Evolutionary conservation across 2,888 invertebrate species (phyloP), one percentile per base, ranked within the genome.

Genomic region (Keiferia lycopersicella): DNA sequence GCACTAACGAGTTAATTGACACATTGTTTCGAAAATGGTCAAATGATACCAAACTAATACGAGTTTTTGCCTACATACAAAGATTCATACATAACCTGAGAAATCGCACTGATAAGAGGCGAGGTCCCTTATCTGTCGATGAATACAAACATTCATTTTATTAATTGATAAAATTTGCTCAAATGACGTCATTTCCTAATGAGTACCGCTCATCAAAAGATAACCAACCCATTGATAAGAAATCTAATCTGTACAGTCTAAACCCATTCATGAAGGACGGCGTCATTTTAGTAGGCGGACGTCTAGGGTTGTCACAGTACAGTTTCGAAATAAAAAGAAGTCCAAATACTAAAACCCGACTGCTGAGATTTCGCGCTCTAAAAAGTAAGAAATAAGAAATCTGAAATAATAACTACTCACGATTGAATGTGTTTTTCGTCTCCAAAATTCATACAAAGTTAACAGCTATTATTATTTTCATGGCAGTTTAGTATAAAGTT

Each of bases 71-170:
- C 14, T 62, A 51, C 16, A 16, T 62, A 14, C 20, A 53, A 12
- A n/a, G 62, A 26, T 62, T 62, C 18, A 41, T 62, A 22, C 14
- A 39, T 26, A 62, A 62, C 51, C 2, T 18, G 11, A 20, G 22
- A 20, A 39, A 59, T 10, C 7, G 6, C 12, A 14, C 10, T 1
- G 39, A 20, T 39, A 38, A 4, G 10, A 38, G 38, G 1, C n/a
- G 8, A 4, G 26, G 51, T 18, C 50, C 38, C 2, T 26, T 62
- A 1, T 38, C 51, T 16, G 12, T 20, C 0, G 14, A 12, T 7
- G 62, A 62, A 16, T 26, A 53, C n/a, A 39, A 39, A 11, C 26
- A 39, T 12, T 53, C 56, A 1, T 14, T 16, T n/a, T 12, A 41
- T 56, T 18, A 20, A 53, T 26, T 62, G 2, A 41, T 62, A 14